Evolutionary conservation across 2,113 vertebrate species (phyloP), one percentile per base, ranked within the genome.

Genomic region (Campylomormyrus tamandua): DNA sequence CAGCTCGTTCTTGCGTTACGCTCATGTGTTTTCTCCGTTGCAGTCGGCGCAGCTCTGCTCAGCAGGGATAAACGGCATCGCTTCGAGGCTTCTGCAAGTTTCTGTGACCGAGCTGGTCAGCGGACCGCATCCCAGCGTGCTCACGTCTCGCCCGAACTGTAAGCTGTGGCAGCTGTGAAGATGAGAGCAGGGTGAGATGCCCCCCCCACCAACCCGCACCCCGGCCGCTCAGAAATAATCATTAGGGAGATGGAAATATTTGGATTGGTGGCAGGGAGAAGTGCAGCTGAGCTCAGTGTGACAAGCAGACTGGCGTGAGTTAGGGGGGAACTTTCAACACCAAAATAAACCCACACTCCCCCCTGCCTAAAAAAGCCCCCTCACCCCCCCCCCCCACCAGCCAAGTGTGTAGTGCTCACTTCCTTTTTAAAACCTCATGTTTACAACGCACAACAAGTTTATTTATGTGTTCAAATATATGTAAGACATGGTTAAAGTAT

Each of bases 251-350:
- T 92, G 93, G 94, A 94, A 94, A 94, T 92, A 93, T 95, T 95
- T 94, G 93, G 89, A 94, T 95, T 94, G 91, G 90, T 93, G 90
- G 83, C 35, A 90, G 93, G 88, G 89, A 93, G 53, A 92, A 88
- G 92, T 92, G 94, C 94, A 95, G 93, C 93, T 95, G 93, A 93
- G 92, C 91, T 91, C 92, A 83, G 91, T 92, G 94, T 95, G 95
- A 94, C 94, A 95, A 93, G 94, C 91, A 94, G 93, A 95, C 93
- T 88, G 93, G 95, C 94, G 88, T 92, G 92, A 93, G 94, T 95
- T 94, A 94, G 90, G 46, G 49, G 91, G 90, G 80, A 90, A 88
- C 90, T 83, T 35, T 87, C 88, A 53, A 50, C 50, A 31, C 49
- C 31, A 31, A 31, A 50, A 56, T 52, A 87, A 53, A n/a, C n/a